Conservation (phyloP, 2,113 vertebrate species). For the Sapayoa aenigma region DNA sequence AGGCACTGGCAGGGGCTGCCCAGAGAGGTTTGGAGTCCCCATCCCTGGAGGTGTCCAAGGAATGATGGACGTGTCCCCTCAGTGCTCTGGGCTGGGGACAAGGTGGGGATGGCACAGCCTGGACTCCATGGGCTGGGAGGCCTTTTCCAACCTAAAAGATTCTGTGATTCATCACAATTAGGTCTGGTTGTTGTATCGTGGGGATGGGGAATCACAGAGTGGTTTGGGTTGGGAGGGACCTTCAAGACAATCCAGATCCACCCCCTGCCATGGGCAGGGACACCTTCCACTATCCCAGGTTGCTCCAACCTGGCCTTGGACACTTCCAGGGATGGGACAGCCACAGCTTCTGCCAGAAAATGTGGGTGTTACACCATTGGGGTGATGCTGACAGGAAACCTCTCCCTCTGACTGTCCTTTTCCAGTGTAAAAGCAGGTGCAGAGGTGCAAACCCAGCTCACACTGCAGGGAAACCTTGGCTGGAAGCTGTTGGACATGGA, state of each 20-base stretch:
- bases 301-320: background rate
- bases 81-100: background rate
- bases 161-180: background rate
- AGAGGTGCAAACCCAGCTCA: background rate
- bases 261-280: background rate
- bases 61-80: rapidly evolving
- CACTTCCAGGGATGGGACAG: background rate
- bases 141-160: background rate
- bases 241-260: rapidly evolving
- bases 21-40: background rate
- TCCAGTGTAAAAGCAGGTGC: background rate
- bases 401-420: no score
- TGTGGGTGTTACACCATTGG: background rate
- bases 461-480: rapidly evolving
- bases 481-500: background rate
- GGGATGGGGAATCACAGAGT: background rate
- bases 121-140: background rate
- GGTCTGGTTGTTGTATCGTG: rapidly evolving
- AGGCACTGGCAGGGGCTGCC: background rate
- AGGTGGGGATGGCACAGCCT: background rate
- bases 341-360: background rate
- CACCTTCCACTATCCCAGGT: background rate
- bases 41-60: background rate
- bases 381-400: background rate
- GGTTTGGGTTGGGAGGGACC: background rate